Percentiles rank a stretch among this genome's conserved stretches.
Conservation (phyloP, 2,113 vertebrate genomes). For the Tretioscincus oriximinensis region DNA sequence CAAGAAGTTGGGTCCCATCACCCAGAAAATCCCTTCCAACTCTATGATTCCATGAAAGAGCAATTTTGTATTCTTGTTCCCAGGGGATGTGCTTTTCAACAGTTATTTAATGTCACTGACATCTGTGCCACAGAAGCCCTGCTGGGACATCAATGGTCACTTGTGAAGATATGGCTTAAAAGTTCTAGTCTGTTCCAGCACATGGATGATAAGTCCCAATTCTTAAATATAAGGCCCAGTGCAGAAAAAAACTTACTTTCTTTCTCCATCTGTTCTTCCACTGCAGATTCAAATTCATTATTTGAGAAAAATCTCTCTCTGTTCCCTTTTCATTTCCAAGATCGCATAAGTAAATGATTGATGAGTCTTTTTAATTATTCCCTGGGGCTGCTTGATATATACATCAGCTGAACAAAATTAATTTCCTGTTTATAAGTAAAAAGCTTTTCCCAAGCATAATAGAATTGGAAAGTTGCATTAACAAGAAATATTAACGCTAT, state of each 20-base stretch:
- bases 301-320: constrained; percentile 46
- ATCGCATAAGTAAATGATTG: constrained; percentile 15
- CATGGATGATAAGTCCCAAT: too few species aligned
- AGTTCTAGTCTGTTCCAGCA: constrained; percentile 12
- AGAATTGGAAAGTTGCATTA: constrained; percentile 39
- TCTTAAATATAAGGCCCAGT: too few species aligned
- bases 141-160: too few species aligned
- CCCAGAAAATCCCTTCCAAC: too few species aligned
- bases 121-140: too few species aligned
- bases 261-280: constrained; percentile 28
- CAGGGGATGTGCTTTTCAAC: too few species aligned
- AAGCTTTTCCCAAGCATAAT: constrained; percentile 15
- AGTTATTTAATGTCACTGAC: too few species aligned
- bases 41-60: too few species aligned
- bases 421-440: constrained; percentile 32
- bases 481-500: neutral
- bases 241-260: neutral
- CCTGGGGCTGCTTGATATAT: constrained; percentile 19
- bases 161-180: too few species aligned
- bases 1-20: too few species aligned
- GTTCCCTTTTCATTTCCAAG: constrained; percentile 28
- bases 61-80: too few species aligned
- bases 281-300: neutral
- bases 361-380: constrained; percentile 34
- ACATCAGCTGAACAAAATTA: constrained; percentile 25